Evolutionary conservation across 2,888 invertebrate genomes (phyloP), one percentile per base, ranked within the genome.

Genomic region (Podabrus alpinus): DNA sequence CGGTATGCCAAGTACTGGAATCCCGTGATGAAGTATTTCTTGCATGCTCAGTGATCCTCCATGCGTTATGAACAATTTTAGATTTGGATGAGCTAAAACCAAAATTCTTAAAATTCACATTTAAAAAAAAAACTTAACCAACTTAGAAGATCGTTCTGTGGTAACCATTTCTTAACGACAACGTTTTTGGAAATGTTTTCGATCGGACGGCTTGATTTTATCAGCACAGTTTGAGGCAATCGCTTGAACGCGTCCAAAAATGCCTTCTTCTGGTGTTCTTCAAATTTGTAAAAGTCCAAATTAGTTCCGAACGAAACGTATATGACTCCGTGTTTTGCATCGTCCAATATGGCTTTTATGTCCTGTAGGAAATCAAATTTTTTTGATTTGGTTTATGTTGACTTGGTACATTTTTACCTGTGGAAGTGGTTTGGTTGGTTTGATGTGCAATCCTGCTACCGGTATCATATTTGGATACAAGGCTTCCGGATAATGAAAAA

Each of bases 71-170:
- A 82, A 81, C 9, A 81, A 59, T 73, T 79, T 80, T 4, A 77
- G 64, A 68, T 82, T 82, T n/a, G 78, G 79, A 76, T 82, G 82
- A 16, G 76, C 82, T 82, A 62, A 19, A 64, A n/a, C 5, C n/a
- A 64, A 62, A n/a, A n/a, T 64, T n/a, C 1, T 4, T 1, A 13
- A 17, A 62, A 13, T 13, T 4, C 25, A n/a, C 4, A 2, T 45
- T 45, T 45, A 9, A n/a, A n/a, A 45, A n/a, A 45, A 7, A 3
- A n/a, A 45, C 9, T 45, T n/a, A n/a, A 9, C 45, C 1, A 9
- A 83, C 87, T 86, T 59, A 88, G 78, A 72, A 88, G 79, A 73
- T 86, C 87, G 71, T 85, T 84, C 75, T 88, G 88, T 1, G 88
- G 87, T 61, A 87, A 75, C 87, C 87, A 88, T 72, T 85, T 83